A percentile compares a stretch with the other conserved stretches of the same genome.
phyloP scores from a whole-genome alignment of 2,888 invertebrate species.

The Argynnis bischoffii region DNA sequence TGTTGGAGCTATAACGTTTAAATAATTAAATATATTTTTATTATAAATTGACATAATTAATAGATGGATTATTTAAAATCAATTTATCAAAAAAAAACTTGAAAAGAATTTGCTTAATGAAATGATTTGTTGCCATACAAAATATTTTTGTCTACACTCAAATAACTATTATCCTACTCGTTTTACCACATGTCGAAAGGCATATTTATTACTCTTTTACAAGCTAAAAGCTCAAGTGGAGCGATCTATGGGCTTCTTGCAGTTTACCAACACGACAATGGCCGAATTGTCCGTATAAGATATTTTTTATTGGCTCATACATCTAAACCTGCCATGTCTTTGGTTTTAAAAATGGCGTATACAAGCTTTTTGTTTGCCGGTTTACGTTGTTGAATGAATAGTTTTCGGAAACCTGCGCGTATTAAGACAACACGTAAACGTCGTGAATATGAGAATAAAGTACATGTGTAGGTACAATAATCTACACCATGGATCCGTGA shows the following conservation, averaged over 20 bases:
- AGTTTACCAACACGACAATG: constrained; percentile 83
- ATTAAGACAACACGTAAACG: constrained; percentile 68
- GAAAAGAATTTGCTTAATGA: background rate
- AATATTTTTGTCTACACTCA: constrained; percentile 52
- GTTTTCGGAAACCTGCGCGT: constrained; percentile 70
- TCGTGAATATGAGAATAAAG: constrained; percentile 81
- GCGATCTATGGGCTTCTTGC: constrained; percentile 81
- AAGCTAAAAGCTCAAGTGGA: constrained; percentile 77
- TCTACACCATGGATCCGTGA: constrained; percentile 77
- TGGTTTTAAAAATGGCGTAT: constrained; percentile 85
- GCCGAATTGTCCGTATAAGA: constrained; percentile 79
- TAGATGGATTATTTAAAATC: background rate
- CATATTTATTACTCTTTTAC: constrained; percentile 80
- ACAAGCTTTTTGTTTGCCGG: constrained; percentile 85
- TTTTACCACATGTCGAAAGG: constrained; percentile 76
- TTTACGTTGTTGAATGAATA: constrained; percentile 76
- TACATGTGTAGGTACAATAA: constrained; percentile 80
- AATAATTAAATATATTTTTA: no score
- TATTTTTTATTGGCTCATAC: constrained; percentile 82
- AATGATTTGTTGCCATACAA: constrained; percentile 55
- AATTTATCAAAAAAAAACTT: background rate
- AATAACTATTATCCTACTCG: constrained; percentile 71
- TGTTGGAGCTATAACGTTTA: no score
- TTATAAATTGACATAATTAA: no score
- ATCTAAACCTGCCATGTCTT: constrained; percentile 81